These are phyloP conservation scores for Labeo catla DNA, from an alignment of 2,113 vertebrate genomes.

Conservation along the genomic window DNA sequence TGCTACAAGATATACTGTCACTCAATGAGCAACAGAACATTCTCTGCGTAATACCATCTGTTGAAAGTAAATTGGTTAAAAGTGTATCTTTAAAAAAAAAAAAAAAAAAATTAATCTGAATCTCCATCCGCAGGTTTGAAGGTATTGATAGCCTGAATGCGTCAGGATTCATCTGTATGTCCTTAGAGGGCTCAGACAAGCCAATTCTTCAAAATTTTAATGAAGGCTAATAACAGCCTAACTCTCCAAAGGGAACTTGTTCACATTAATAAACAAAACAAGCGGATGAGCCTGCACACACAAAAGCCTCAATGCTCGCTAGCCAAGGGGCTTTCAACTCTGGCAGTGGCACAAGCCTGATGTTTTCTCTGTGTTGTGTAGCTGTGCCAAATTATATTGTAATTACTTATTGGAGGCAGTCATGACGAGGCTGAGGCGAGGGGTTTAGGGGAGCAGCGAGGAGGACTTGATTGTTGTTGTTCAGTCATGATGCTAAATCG, in stretches of 20 bases:
- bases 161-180: not conserved
- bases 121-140: not conserved
- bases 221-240: slow-evolving; percentile 46
- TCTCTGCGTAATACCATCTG: not conserved
- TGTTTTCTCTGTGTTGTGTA: slow-evolving; percentile 38
- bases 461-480: slow-evolving; percentile 20
- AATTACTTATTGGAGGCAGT: slow-evolving; percentile 71
- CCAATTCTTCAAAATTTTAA: slow-evolving; percentile 48
- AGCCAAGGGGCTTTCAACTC: slow-evolving; percentile 56
- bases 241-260: slow-evolving; percentile 49
- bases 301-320: slow-evolving; percentile 24
- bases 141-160: not conserved
- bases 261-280: slow-evolving; percentile 53
- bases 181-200: slow-evolving; percentile 24
- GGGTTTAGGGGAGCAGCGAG: slow-evolving; percentile 39
- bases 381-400: slow-evolving; percentile 68
- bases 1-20: not conserved
- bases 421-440: slow-evolving; percentile 54
- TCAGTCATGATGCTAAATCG: slow-evolving; percentile 15
- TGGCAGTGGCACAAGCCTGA: slow-evolving; percentile 48
- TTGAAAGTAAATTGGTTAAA: not conserved
- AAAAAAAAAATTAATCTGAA: not conserved
- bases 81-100: not conserved
- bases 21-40: not conserved
- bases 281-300: slow-evolving; percentile 27